These are phyloP conservation scores for Boleophthalmus pectinirostris DNA, from an alignment of 2,113 vertebrate species.

Conservation along the genomic window DNA sequence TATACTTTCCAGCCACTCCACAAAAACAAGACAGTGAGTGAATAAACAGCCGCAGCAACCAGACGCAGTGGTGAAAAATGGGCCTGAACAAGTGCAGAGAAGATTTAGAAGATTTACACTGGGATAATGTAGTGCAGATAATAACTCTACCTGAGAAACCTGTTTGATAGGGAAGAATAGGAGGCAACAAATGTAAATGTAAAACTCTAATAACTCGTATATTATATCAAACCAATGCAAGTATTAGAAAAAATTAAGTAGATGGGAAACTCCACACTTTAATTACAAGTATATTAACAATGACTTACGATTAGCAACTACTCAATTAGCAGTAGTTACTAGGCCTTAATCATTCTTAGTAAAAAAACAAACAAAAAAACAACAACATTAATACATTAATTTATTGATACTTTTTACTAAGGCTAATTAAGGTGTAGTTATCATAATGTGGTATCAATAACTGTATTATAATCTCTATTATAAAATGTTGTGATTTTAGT, in stretches of 20 bases:
- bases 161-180: background rate
- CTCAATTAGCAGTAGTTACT: no score
- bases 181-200: background rate
- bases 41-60: background rate
- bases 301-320: no score
- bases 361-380: no score
- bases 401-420: no score
- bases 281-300: no score
- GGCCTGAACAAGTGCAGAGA: constrained; percentile 11
- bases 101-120: background rate
- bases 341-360: no score
- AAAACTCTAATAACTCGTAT: background rate
- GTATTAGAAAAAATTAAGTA: background rate
- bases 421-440: no score
- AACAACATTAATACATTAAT: no score
- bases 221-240: background rate
- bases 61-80: background rate
- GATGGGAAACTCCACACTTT: no score
- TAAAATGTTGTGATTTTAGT: background rate
- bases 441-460: no score
- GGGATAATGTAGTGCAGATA: background rate
- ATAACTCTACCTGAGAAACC: background rate
- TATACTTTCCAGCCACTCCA: constrained; percentile 2
- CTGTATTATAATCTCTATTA: no score
- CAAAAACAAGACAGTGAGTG: constrained; percentile 11